These are phyloP conservation scores for Cololabis saira DNA, from an alignment of 2,113 vertebrate species.

Conservation along the genomic window DNA sequence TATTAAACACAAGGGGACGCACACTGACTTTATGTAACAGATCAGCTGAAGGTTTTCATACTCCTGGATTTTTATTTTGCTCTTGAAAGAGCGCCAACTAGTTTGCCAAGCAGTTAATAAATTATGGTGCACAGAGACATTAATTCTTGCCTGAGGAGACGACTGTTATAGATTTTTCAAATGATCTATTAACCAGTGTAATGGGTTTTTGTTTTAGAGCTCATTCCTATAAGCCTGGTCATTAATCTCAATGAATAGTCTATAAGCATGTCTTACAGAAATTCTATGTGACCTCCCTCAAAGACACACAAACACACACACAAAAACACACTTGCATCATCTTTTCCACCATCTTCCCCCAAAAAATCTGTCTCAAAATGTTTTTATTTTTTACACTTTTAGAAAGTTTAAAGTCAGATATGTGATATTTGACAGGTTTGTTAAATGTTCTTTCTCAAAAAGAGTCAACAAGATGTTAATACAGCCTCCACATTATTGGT, in stretches of 20 bases:
- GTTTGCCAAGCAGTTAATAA: conserved; percentile 59
- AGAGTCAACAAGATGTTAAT: too few species aligned
- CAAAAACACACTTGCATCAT: too few species aligned
- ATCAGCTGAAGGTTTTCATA: conserved; percentile 12
- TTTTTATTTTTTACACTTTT: too few species aligned
- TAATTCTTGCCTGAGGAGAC: conserved; percentile 61
- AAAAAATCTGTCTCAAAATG: too few species aligned
- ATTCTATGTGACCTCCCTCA: neutral
- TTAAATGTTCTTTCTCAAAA: too few species aligned
- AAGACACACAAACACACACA: too few species aligned
- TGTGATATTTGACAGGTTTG: too few species aligned
- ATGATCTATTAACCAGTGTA: conserved; percentile 76
- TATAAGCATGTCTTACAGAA: conserved; percentile 44
- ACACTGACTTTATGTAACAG: neutral
- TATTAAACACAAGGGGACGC: neutral
- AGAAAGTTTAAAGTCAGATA: too few species aligned
- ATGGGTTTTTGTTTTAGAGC: conserved; percentile 77
- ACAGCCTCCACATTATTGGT: too few species aligned
- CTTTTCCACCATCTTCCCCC: too few species aligned
- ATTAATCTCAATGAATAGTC: conserved; percentile 78
- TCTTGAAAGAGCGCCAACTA: conserved; percentile 38
- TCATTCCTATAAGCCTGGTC: conserved; percentile 58
- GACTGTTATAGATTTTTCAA: conserved; percentile 71
- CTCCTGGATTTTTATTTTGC: conserved; percentile 34
- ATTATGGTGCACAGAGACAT: conserved; percentile 58